These are phyloP conservation scores for Aspiorhynchus laticeps DNA, from an alignment of 2,113 vertebrate genomes.

Conservation along the genomic window DNA sequence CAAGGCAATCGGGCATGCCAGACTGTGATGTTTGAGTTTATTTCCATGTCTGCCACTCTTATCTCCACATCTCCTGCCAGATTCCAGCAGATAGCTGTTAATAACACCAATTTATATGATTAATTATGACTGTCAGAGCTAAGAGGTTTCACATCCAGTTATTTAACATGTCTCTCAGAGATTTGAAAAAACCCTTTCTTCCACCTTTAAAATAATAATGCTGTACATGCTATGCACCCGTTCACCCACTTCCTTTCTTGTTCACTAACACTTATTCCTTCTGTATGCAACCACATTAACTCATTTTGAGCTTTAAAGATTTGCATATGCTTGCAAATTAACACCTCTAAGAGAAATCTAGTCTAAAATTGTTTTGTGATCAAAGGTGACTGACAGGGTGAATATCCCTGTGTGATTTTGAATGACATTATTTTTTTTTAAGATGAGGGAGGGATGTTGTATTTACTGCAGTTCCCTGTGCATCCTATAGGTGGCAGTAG, in stretches of 20 bases:
- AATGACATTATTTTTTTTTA: neutral
- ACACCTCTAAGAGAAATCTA: conserved; percentile 3
- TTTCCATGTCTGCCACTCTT: conserved; percentile 34
- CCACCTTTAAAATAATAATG: neutral
- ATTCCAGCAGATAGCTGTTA: conserved; percentile 29
- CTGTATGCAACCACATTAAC: conserved; percentile 3
- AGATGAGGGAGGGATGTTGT: neutral
- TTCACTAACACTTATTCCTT: conserved; percentile 1
- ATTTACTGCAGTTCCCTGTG: neutral
- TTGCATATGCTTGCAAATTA: conserved; percentile 3
- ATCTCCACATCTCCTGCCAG: conserved; percentile 28
- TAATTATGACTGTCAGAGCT: conserved; percentile 27
- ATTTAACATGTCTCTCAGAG: conserved; percentile 14
- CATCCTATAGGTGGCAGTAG: conserved; percentile 58
- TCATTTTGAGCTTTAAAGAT: neutral
- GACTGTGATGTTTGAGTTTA: conserved; percentile 32
- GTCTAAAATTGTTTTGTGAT: conserved; percentile 8
- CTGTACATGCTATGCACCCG: neutral
- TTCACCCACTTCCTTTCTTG: neutral
- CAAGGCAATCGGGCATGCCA: conserved; percentile 19
- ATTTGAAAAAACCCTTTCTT: neutral
- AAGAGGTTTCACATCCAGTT: conserved; percentile 32
- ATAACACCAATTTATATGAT: conserved; percentile 36
- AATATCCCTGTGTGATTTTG: neutral
- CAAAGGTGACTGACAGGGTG: neutral